Evolutionary conservation across 2,797 vertebrate genomes (phyloP), one percentile per base, ranked within the genome.

Genomic region (Adrianichthys oophorus): DNA sequence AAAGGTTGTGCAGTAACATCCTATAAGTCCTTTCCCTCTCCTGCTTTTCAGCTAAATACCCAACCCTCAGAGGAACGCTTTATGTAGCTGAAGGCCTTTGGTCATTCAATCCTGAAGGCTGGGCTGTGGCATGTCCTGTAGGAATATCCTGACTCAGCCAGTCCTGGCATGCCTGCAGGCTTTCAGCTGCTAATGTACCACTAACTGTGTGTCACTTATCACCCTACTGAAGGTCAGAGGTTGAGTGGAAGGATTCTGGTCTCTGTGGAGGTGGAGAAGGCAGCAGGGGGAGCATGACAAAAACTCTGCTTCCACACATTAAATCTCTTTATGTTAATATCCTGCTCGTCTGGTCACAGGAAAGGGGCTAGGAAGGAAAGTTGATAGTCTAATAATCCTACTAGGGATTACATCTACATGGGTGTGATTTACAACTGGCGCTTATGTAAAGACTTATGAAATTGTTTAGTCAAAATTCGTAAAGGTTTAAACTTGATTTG

Each of bases 131-230:
- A 72, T 75, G 83, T 84, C 79, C 73, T 79, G 46, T 62, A 76
- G 81, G 83, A 86, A 79, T 76, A 78, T 48, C 78, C 88, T 82
- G 83, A 85, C 76, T 78, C 85, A 75, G 85, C 85, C 77, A 55
- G 72, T 66, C 49, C 53, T 32, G 52, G 66, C 72, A 63, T 72
- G 77, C 82, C 83, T 10, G 19, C 61, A 58, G 85, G 85, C 83
- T 47, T 77, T 79, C 87, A 85, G 88, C 84, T 90, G 87, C 74
- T 89, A 77, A 85, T 81, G 62, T 29, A 59, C 71, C 77, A 69
- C 84, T 70, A 68, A 74, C 66, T 42, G 66, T 18, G 62, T 76
- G 84, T 86, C 83, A 70, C 73, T 55, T 82, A 80, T 63, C 78
- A 62, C 54, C 69, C 62, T 58, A 47, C 77, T 73, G 72, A 82